A percentile compares a stretch with the other conserved stretches of the same genome.
phyloP scores from a whole-genome alignment of 2,797 vertebrate species.

The Echiichthys vipera region DNA sequence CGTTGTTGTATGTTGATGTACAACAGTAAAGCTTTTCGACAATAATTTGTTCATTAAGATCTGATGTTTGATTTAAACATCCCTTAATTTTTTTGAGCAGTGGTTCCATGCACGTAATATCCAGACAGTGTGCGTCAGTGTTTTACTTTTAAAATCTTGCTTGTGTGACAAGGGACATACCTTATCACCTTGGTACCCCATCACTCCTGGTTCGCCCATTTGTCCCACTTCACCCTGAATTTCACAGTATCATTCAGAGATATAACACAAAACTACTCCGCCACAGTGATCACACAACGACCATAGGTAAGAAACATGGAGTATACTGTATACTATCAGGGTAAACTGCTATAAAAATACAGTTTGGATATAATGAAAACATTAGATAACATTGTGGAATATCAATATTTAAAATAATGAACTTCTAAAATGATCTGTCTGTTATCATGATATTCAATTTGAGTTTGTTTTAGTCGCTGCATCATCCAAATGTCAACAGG shows the following conservation, averaged over 20 bases:
- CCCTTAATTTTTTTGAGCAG: too few relatives aligned
- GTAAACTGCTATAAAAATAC: background rate
- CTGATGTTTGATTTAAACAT: too few relatives aligned
- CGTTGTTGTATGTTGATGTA: too few relatives aligned
- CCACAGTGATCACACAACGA: conserved; percentile 39
- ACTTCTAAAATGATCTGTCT: background rate
- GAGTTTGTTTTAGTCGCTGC: background rate
- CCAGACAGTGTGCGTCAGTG: background rate
- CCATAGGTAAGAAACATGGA: background rate
- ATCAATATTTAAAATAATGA: background rate
- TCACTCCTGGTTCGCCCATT: conserved; percentile 92
- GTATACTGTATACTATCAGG: background rate
- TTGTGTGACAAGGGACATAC: conserved; percentile 72
- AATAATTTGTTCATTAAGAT: too few relatives aligned
- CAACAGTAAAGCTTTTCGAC: too few relatives aligned
- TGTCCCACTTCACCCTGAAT: conserved; percentile 92
- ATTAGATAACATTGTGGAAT: background rate
- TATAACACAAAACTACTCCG: conserved; percentile 69
- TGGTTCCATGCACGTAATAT: background rate
- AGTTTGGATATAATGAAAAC: background rate
- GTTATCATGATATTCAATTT: background rate
- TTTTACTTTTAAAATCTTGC: background rate
- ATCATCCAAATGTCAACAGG: background rate
- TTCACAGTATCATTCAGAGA: conserved; percentile 85
- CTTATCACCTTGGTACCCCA: conserved; percentile 95